Base-by-base conservation (phyloP, 2,888 invertebrate genomes). In the Ophioninae sp. region DNA sequence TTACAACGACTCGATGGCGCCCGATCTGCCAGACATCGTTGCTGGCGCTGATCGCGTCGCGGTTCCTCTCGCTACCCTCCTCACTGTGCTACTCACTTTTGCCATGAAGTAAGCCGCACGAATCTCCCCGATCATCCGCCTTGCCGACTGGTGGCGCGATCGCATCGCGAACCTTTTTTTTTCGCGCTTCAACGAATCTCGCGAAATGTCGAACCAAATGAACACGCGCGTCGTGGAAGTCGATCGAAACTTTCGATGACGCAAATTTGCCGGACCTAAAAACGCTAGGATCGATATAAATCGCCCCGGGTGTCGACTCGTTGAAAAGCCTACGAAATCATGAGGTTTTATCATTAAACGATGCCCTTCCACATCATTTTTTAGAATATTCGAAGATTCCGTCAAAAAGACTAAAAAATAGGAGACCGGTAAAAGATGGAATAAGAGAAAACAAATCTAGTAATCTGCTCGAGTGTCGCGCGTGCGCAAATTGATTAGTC, bases 1-100 rank as follows among this genome's bases (percentile, higher is more conserved):
- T 87, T 88, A 88, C 44, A 87, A 89, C 58, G 86, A 92, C 77
- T 88, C 90, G 0, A 87, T 74, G n/a, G 84, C 86, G 3, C 92
- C 92, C 6, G 87, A 87, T 23, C 83, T 88, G 37, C 91, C 91
- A 23, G 79, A 82, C 3, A 88, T 92, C 74, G 81, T 85, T 0
- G 87, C 88, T 39, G 85, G 87, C 10, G 89, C 89, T 17, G 85
- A 87, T 77, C 85, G 76, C 23, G 44, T 89, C 22, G 81, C 67
- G 44, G 13, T 89, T 44, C 75, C 85, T 0, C 37, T 90, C 17
- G 86, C 86, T 41, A 85, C 85, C 51, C 65, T 82, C 67, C 22
- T 90, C 41, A 44, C 81, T 44, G 77, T 85, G 41, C 30, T 89
- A 71, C 85, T 90, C 58, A 63, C 83, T 8, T 22, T 82, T 61